Evolutionary conservation across 2,113 vertebrate genomes (phyloP).

Genomic region (Otocyon megalotis): DNA sequence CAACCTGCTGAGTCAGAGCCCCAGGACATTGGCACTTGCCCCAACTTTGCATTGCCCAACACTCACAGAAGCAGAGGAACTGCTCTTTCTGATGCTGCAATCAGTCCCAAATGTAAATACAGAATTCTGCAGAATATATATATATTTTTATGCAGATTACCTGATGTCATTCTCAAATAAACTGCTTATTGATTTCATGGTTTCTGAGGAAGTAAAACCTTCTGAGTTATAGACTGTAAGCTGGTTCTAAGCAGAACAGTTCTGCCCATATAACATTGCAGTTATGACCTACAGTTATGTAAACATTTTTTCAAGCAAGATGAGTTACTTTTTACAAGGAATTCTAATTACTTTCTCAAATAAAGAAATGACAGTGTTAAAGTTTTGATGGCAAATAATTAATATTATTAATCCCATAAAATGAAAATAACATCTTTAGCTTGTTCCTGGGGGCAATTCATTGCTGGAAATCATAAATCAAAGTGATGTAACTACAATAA

Average conservation of each 20-base stretch:
- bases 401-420: too few species aligned
- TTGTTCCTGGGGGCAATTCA: too few species aligned
- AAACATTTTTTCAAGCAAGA: not conserved
- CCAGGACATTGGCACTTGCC: not conserved
- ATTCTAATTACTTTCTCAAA: too few species aligned
- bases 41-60: slow-evolving; percentile 45
- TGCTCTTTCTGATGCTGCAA: not conserved
- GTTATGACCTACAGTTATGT: not conserved
- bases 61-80: not conserved
- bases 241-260: not conserved
- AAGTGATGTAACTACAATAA: too few species aligned
- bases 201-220: slow-evolving; percentile 24
- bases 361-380: too few species aligned
- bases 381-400: too few species aligned
- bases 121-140: not conserved
- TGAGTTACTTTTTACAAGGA: too few species aligned
- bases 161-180: slow-evolving; percentile 3
- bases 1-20: not conserved
- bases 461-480: too few species aligned
- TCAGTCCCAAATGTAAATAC: not conserved
- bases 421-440: too few species aligned
- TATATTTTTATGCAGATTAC: not conserved
- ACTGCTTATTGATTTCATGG: not conserved
- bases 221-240: not conserved
- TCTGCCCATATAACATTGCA: not conserved